These are phyloP conservation scores for Pentalonia nigronervosa DNA, from an alignment of 1,140 invertebrate species.

Conservation along the genomic window DNA sequence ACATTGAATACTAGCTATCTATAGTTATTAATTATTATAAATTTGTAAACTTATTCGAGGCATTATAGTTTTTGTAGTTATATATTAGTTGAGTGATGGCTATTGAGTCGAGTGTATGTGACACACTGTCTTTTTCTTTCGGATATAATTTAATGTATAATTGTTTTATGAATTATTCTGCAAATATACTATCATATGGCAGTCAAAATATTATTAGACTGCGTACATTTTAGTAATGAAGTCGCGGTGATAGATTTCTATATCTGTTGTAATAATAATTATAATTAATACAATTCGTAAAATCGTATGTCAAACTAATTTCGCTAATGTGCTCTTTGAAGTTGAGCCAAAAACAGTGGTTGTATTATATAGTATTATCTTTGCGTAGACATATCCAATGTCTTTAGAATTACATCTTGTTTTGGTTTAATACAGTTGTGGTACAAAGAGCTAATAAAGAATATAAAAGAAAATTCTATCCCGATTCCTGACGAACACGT, in stretches of 20 bases:
- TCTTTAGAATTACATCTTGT: background rate
- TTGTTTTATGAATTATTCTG: background rate
- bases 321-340: conserved; percentile 16
- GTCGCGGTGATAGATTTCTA: background rate
- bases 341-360: background rate
- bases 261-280: background rate
- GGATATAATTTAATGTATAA: background rate
- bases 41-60: too few species aligned
- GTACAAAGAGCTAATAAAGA: background rate
- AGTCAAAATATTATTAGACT: background rate
- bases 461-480: background rate
- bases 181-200: background rate
- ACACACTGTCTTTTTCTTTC: background rate
- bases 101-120: background rate
- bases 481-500: background rate
- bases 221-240: background rate
- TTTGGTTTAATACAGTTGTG: background rate
- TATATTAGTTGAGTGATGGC: background rate
- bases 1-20: background rate
- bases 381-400: background rate
- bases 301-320: background rate
- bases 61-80: background rate
- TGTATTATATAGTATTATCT: background rate
- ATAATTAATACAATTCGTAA: background rate
- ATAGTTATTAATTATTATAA: background rate